Conservation (phyloP, 2,888 invertebrate species). For the Metallyticus violacea region DNA sequence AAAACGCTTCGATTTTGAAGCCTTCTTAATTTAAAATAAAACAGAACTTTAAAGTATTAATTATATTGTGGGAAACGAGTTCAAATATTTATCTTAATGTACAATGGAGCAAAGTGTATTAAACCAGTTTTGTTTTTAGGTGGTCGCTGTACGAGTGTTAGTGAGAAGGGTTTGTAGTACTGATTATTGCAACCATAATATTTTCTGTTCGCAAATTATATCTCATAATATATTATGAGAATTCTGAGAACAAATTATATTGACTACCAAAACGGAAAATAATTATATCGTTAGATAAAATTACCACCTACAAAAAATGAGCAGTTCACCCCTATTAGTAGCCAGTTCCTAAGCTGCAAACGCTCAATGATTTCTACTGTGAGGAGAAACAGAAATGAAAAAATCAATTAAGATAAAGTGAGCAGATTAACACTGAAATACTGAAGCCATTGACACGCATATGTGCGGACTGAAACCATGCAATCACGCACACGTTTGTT, state of each 20-base stretch:
- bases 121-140: neutral
- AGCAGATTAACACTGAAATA: neutral
- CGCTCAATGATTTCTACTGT: neutral
- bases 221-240: neutral
- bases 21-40: no score
- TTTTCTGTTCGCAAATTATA: neutral
- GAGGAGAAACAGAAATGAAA: neutral
- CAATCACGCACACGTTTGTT: neutral
- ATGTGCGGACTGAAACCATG: neutral
- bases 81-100: no score
- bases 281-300: neutral
- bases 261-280: neutral
- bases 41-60: no score
- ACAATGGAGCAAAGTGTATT: neutral
- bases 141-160: neutral
- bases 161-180: neutral
- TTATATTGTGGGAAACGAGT: no score
- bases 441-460: neutral
- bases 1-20: no score
- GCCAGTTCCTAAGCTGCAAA: neutral
- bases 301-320: neutral
- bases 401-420: neutral
- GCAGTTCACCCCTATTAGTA: neutral
- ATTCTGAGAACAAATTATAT: neutral
- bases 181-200: neutral